A percentile compares a stretch with the other conserved stretches of the same genome.
phyloP scores from a whole-genome alignment of 1,140 invertebrate species.

The Pseudomyrmex sp. region DNA sequence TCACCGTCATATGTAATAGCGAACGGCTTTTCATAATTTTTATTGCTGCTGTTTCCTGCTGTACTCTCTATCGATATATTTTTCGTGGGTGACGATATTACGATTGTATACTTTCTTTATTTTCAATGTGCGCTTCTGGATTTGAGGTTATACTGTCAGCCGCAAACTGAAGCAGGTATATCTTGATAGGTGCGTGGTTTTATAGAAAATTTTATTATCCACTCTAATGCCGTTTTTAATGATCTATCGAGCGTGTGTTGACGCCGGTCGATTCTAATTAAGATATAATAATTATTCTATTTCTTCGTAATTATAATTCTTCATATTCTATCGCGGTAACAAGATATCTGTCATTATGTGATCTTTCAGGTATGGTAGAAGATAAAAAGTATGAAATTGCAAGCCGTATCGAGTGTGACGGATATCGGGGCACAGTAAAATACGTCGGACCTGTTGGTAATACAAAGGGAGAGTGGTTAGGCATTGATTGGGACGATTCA shows the following conservation, averaged over 20 bases:
- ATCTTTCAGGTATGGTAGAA: constrained; percentile 80
- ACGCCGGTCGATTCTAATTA: no score
- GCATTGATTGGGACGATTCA: constrained; percentile 97
- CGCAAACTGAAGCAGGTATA: constrained; percentile 47
- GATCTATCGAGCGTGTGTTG: neutral
- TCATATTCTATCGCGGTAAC: neutral
- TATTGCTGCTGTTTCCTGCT: constrained; percentile 13
- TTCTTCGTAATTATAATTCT: neutral
- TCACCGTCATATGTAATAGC: constrained; percentile 39
- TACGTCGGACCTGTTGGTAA: constrained; percentile 87
- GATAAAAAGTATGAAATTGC: constrained; percentile 83
- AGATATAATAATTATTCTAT: no score
- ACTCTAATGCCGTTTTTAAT: constrained; percentile 17
- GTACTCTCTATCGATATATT: constrained; percentile 16
- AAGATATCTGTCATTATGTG: constrained; percentile 20
- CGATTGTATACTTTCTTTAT: constrained; percentile 16
- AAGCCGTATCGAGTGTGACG: constrained; percentile 86
- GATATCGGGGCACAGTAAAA: constrained; percentile 86
- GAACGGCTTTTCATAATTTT: constrained; percentile 7
- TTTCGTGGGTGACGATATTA: constrained; percentile 11
- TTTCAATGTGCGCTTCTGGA: constrained; percentile 63
- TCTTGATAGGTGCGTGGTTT: constrained; percentile 29
- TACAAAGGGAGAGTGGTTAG: constrained; percentile 91
- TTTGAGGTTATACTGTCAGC: constrained; percentile 68
- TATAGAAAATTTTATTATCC: constrained; percentile 23